Percentiles rank a stretch among this genome's conserved stretches.
These are phyloP conservation scores for Pseudochromis fuscus DNA, from an alignment of 2,797 vertebrate species.

Conservation along the genomic window DNA sequence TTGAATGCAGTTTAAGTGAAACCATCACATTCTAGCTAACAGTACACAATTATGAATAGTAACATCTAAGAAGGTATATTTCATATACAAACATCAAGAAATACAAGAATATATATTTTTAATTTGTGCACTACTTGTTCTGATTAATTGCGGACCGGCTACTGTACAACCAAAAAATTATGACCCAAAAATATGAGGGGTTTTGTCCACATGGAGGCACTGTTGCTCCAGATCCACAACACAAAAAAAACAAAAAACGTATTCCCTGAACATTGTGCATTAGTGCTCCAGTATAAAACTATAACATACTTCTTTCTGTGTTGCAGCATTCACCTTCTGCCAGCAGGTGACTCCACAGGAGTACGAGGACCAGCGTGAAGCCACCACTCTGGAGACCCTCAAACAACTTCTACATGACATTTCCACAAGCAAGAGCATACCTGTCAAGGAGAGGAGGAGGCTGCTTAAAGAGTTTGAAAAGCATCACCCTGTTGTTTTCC, in stretches of 20 bases:
- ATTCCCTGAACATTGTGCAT: neutral
- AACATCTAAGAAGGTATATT: neutral
- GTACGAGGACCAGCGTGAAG: constrained; percentile 86
- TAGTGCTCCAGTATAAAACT: neutral
- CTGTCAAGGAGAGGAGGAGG: constrained; percentile 85
- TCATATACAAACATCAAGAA: too few relatives aligned
- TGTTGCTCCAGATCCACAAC: constrained; percentile 5
- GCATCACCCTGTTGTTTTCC: constrained; percentile 86
- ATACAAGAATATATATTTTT: too few relatives aligned
- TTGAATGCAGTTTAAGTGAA: neutral
- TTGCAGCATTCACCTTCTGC: constrained; percentile 90
- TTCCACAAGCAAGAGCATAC: constrained; percentile 69
- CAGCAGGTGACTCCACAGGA: constrained; percentile 84
- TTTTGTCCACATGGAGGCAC: constrained; percentile 10
- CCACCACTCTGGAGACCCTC: constrained; percentile 81
- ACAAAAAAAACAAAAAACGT: neutral
- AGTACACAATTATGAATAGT: neutral
- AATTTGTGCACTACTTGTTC: too few relatives aligned
- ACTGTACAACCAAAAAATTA: too few relatives aligned
- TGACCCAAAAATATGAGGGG: neutral
- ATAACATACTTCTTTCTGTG: constrained; percentile 19
- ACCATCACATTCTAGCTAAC: neutral
- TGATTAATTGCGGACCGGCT: too few relatives aligned
- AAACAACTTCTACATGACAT: constrained; percentile 84
- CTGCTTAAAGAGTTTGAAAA: constrained; percentile 89